These are phyloP conservation scores for Euschistus heros DNA, from an alignment of 1,140 invertebrate species.

Conservation along the genomic window DNA sequence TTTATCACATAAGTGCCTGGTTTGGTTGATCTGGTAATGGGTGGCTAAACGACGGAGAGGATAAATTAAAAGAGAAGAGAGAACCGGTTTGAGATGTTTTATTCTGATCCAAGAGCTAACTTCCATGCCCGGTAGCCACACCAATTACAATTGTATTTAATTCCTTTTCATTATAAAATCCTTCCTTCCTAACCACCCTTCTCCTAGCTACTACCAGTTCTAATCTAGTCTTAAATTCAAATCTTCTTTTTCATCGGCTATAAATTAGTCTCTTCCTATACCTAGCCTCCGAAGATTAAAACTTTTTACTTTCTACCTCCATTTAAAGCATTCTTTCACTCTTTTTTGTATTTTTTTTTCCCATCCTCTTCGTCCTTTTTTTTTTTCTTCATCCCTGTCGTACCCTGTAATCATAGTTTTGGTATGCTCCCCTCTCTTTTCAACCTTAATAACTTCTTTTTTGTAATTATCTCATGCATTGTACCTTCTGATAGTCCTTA, in stretches of 20 bases:
- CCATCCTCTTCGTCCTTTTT: not conserved
- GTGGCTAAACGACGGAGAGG: too few relatives aligned
- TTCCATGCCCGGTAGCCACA: slow-evolving; percentile 7
- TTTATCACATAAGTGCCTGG: too few relatives aligned
- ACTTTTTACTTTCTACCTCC: slow-evolving; percentile 6
- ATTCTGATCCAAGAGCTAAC: not conserved
- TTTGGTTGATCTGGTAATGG: too few relatives aligned
- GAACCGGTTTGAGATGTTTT: too few relatives aligned
- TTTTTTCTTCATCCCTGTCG: not conserved
- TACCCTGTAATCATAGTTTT: not conserved
- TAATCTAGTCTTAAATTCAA: slow-evolving; percentile 1
- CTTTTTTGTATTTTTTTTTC: not conserved
- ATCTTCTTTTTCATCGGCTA: slow-evolving; percentile 1
- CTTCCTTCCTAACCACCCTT: not conserved
- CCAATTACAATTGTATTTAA: slow-evolving; percentile 7
- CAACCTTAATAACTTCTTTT: not conserved
- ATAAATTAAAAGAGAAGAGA: too few relatives aligned
- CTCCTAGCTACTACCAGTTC: not conserved
- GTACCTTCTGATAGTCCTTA: not conserved
- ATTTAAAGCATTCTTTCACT: not conserved
- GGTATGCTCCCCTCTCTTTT: slow-evolving; percentile 2
- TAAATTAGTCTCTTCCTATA: not conserved
- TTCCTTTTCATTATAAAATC: slow-evolving; percentile 8
- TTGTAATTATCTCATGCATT: not conserved
- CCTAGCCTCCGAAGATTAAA: not conserved